Evolutionary conservation across 2,797 vertebrate species (phyloP), one percentile per base, ranked within the genome.

Genomic region (Ficedula albicollis): DNA sequence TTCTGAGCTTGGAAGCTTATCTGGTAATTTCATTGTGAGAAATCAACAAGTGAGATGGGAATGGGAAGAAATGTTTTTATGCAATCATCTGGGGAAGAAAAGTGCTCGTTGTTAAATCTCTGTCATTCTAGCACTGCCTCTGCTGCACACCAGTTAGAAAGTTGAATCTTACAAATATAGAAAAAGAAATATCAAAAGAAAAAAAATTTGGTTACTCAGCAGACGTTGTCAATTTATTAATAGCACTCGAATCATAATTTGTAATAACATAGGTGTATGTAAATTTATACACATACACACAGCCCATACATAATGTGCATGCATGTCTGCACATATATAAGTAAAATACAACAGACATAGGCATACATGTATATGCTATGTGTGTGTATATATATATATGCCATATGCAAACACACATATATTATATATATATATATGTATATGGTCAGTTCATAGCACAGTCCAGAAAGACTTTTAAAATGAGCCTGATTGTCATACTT

Each of bases 251-350:
- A 96, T 94, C 73, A 96, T 97, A 49, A 95, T 95, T 87, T 95
- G 82, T 97, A 97, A 92, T 93, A 97, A 94, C 51, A 86, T 83
- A 92, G 92, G 93, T 87, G 97, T 97, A 97, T 96, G 97, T 84
- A 93, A 94, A 97, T 95, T 97, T 98, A 98, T 98, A 98, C 97
- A 98, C 97, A 97, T 98, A 97, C 96, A 97, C 95, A 97, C 96
- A 98, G 94, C 93, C 82, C 96, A 98, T 96, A 92, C 75, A 89
- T 93, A 97, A 89, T 95, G 91, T 81, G 92, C 87, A 94, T 93
- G 91, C 96, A 96, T 96, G 97, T 97, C 97, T 97, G 97, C 94
- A 97, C 97, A 97, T 97, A 97, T 96, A 97, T 97, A 98, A 97
- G 97, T 97, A 94, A 97, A 97, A 94, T 97, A 97, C 96, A 97